Evolutionary conservation across 2,888 invertebrate genomes (phyloP).

Genomic region (Lobophora halterata): DNA sequence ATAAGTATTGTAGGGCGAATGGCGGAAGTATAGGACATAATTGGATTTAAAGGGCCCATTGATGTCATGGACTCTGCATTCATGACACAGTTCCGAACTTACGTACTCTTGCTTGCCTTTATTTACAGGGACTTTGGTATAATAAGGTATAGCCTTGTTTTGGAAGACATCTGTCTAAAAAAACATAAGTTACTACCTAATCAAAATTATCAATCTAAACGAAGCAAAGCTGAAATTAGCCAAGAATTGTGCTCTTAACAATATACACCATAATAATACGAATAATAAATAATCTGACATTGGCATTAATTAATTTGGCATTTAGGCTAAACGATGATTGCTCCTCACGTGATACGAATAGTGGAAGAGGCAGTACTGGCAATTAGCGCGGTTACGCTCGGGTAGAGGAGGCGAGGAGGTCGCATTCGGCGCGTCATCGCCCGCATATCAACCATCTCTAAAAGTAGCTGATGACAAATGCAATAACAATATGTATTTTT

Average conservation of each 20-base stretch:
- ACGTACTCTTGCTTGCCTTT: constrained; percentile 18
- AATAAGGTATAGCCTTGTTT: too few species aligned
- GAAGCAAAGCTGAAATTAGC: too few species aligned
- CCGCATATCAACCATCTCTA: constrained; percentile 20
- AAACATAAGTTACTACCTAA: too few species aligned
- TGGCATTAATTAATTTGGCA: constrained; percentile 15
- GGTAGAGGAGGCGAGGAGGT: constrained; percentile 20
- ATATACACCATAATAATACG: constrained; percentile 1
- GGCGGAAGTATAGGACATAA: constrained; percentile 32
- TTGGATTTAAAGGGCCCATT: constrained; percentile 33
- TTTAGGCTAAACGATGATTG: constrained; percentile 14
- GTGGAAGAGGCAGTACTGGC: constrained; percentile 24
- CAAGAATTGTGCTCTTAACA: too few species aligned
- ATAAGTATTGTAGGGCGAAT: constrained; percentile 25
- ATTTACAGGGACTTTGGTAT: constrained; percentile 8
- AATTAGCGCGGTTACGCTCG: constrained; percentile 22
- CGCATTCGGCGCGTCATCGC: constrained; percentile 17
- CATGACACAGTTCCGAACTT: constrained; percentile 23
- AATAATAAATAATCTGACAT: constrained; percentile 8
- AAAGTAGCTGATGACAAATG: constrained; percentile 32
- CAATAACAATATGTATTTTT: constrained; percentile 9
- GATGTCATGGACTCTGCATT: constrained; percentile 26
- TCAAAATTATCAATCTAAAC: too few species aligned
- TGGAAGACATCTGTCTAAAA: too few species aligned
- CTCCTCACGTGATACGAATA: constrained; percentile 22